Conservation (phyloP, 2,888 invertebrate genomes). For the Aphodius sticticus region DNA sequence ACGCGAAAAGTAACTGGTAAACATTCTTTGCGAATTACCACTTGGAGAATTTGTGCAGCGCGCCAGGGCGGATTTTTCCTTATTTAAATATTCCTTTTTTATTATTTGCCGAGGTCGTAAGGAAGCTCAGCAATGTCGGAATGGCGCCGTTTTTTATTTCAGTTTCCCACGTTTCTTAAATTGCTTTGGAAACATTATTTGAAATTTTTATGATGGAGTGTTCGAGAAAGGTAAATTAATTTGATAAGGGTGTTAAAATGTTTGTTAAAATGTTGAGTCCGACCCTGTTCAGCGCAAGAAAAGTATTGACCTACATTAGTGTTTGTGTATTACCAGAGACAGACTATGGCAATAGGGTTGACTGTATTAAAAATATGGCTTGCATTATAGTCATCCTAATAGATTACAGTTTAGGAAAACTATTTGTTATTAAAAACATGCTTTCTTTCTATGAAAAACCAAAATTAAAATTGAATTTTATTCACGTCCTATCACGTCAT, state of each 20-base stretch:
- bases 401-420: no score
- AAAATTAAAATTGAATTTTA: no score
- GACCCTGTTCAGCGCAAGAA: no score
- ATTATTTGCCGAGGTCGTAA: neutral
- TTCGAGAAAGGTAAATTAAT: neutral
- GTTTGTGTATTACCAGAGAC: no score
- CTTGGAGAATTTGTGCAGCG: neutral
- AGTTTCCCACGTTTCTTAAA: neutral
- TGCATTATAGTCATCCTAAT: no score
- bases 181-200: neutral
- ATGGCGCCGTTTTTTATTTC: neutral
- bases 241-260: neutral
- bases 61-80: neutral
- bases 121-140: neutral
- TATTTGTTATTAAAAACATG: no score
- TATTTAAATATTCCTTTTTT: neutral
- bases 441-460: no score
- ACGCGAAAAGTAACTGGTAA: neutral
- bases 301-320: no score
- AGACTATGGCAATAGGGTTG: no score
- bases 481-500: no score
- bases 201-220: neutral
- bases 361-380: no score
- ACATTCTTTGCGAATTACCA: constrained; percentile 4
- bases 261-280: neutral